phyloP scores from a whole-genome alignment of 2,888 invertebrate genomes.

The Ochlodes sylvanus region DNA sequence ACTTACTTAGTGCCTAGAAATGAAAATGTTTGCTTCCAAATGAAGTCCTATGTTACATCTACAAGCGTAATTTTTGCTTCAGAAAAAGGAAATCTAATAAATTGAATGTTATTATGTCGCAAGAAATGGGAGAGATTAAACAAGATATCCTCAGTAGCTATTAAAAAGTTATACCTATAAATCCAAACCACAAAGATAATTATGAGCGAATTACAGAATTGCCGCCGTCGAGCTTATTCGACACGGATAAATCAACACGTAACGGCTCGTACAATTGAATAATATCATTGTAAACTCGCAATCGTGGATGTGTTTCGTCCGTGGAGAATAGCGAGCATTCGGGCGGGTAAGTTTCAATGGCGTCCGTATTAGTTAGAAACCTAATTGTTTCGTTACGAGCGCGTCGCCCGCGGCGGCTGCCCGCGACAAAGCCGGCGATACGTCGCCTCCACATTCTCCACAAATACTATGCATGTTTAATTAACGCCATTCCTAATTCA shows the following conservation, averaged over 20 bases:
- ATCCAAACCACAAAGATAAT: slow-evolving; percentile 17
- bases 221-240: slow-evolving; percentile 38
- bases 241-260: slow-evolving; percentile 46
- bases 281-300: slow-evolving; percentile 51
- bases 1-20: slow-evolving; percentile 42
- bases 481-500: slow-evolving; percentile 81
- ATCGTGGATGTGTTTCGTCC: slow-evolving; percentile 51
- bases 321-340: slow-evolving; percentile 54
- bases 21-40: slow-evolving; percentile 44
- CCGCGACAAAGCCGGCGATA: slow-evolving; percentile 52
- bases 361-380: slow-evolving; percentile 63
- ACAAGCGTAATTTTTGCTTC: too few species aligned
- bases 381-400: slow-evolving; percentile 62
- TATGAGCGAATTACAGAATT: slow-evolving; percentile 28
- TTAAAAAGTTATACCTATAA: slow-evolving; percentile 2
- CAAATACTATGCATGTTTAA: slow-evolving; percentile 82
- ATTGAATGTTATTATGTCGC: too few species aligned
- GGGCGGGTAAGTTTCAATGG: slow-evolving; percentile 55
- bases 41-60: too few species aligned
- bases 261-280: slow-evolving; percentile 49
- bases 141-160: too few species aligned
- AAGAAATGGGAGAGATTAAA: neutral
- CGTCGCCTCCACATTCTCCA: slow-evolving; percentile 67
- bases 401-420: slow-evolving; percentile 42
- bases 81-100: too few species aligned